These are phyloP conservation scores for Ramphastos sulfuratus DNA, from an alignment of 2,113 vertebrate genomes.

Conservation along the genomic window DNA sequence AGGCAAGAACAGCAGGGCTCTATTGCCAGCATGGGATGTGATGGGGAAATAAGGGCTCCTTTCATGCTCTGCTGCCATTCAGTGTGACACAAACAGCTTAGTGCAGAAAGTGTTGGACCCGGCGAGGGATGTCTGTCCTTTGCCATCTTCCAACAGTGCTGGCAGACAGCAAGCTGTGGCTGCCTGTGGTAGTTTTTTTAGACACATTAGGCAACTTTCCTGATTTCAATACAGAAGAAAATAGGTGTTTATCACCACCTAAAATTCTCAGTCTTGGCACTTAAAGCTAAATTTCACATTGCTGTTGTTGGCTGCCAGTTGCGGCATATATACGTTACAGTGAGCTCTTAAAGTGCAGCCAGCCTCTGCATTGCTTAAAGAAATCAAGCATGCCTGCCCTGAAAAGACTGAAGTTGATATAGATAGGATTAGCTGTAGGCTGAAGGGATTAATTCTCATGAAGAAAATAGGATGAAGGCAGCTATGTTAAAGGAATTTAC, in stretches of 20 bases:
- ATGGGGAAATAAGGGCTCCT: neutral
- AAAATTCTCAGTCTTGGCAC: constrained; percentile 6
- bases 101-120: neutral
- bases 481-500: constrained; percentile 23
- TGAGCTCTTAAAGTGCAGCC: neutral
- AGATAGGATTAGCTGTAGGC: neutral
- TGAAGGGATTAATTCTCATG: constrained; percentile 1
- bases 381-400: neutral
- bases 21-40: fast-evolving
- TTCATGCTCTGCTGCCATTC: neutral
- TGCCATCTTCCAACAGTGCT: fast-evolving
- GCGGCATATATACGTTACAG: neutral
- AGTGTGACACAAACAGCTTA: neutral
- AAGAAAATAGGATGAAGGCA: constrained; percentile 18
- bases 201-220: constrained; percentile 33
- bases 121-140: neutral
- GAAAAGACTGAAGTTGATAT: neutral
- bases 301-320: neutral
- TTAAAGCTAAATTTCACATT: neutral
- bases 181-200: neutral
- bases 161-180: neutral
- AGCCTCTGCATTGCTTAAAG: neutral
- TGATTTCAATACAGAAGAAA: constrained; percentile 20
- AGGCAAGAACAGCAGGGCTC: neutral
- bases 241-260: neutral